phyloP scores from a whole-genome alignment of 2,113 vertebrate species.

The Egretta garzetta region DNA sequence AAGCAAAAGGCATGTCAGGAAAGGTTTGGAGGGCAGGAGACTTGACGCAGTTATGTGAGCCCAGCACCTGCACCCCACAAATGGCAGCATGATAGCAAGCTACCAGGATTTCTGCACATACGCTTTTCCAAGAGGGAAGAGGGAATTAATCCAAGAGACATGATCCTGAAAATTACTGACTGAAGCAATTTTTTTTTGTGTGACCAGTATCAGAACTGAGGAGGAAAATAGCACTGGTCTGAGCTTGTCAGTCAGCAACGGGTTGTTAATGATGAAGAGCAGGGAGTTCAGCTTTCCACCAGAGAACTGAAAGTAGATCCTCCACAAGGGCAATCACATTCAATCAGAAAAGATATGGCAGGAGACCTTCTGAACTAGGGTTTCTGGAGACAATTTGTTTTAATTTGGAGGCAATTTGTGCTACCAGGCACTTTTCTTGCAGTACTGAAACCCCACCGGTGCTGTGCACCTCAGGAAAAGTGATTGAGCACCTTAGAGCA shows the following conservation, averaged over 20 bases:
- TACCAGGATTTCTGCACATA: not conserved
- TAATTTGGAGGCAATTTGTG: not conserved
- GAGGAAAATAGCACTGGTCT: not conserved
- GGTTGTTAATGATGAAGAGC: not conserved
- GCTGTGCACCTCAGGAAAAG: not conserved
- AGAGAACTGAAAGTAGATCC: not conserved
- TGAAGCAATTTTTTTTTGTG: not conserved
- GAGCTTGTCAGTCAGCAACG: not conserved
- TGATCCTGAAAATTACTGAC: rapidly evolving
- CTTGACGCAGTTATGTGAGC: rapidly evolving
- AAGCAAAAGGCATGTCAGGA: not conserved
- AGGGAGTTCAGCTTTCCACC: not conserved
- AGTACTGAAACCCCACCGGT: not conserved
- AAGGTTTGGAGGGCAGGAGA: not conserved
- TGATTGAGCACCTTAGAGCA: not conserved
- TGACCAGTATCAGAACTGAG: not conserved
- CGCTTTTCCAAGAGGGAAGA: not conserved
- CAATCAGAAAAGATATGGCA: not conserved
- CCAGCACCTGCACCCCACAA: not conserved
- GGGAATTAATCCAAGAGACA: not conserved
- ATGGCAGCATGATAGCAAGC: rapidly evolving
- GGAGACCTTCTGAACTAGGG: not conserved
- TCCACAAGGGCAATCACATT: not conserved
- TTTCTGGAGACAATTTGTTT: not conserved
- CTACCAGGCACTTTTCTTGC: not conserved